These are phyloP conservation scores for Ptychadena robeensis DNA, from an alignment of 2,797 vertebrate species.

Conservation along the genomic window DNA sequence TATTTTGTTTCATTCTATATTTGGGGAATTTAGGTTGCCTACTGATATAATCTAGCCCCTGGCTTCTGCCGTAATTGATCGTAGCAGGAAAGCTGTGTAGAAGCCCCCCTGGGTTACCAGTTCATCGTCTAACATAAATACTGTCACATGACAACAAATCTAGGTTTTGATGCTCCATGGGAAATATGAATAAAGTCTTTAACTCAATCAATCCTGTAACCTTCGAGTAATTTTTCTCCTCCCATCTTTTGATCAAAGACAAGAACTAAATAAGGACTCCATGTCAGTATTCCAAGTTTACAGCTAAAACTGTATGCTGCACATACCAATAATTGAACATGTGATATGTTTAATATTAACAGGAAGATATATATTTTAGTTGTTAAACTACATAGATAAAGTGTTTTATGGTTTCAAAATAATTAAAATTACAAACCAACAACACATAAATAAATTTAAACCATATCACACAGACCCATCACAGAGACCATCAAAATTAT, in stretches of 20 bases:
- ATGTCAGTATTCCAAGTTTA: conserved; percentile 13
- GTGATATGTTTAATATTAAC: no score
- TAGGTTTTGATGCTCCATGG: conserved; percentile 23
- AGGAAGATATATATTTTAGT: no score
- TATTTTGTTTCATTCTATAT: conserved; percentile 23
- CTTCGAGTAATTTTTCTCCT: conserved; percentile 38
- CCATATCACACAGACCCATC: no score
- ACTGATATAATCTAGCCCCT: conserved; percentile 28
- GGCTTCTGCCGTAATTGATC: conserved; percentile 45
- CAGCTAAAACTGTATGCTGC: background rate
- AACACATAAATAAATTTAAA: no score
- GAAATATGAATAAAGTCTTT: conserved; percentile 26
- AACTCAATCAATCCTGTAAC: conserved; percentile 33
- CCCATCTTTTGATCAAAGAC: background rate
- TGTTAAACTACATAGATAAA: no score
- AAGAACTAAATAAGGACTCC: background rate
- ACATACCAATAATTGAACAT: background rate
- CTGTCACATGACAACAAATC: conserved; percentile 40
- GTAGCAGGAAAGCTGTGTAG: conserved; percentile 37
- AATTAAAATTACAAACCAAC: no score
- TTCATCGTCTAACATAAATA: conserved; percentile 38
- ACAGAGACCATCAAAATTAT: no score
- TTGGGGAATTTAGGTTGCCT: conserved; percentile 3
- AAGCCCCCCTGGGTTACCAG: conserved; percentile 27
- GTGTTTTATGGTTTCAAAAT: no score